These are phyloP conservation scores for Himalopsyche tibetana DNA, from an alignment of 2,888 invertebrate species.

Conservation along the genomic window DNA sequence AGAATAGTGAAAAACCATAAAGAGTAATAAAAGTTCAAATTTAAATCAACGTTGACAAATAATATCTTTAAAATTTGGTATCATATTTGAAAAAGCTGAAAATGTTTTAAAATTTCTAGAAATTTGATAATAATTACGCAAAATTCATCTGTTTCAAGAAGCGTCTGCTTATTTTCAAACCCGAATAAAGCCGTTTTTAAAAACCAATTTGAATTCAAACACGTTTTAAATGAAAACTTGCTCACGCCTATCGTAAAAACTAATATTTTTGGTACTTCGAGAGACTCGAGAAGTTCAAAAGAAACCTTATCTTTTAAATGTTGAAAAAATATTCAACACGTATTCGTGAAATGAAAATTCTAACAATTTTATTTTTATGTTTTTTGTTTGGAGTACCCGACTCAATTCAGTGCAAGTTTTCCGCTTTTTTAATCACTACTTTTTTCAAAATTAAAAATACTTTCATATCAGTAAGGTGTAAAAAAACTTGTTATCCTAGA, in stretches of 20 bases:
- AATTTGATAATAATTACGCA: too few species aligned
- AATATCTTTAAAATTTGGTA: too few species aligned
- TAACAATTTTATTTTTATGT: not conserved
- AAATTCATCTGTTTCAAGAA: not conserved
- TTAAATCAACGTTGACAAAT: too few species aligned
- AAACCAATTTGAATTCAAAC: conserved; percentile 41
- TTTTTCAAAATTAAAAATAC: too few species aligned
- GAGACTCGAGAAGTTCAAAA: conserved; percentile 12
- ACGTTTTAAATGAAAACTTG: conserved; percentile 43
- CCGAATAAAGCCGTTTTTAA: conserved; percentile 12
- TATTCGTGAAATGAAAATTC: not conserved
- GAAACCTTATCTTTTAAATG: conserved; percentile 42
- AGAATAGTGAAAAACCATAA: too few species aligned
- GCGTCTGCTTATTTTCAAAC: not conserved
- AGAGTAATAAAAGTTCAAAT: too few species aligned
- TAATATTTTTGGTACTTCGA: conserved; percentile 26
- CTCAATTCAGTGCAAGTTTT: too few species aligned
- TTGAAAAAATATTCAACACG: conserved; percentile 33
- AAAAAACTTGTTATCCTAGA: too few species aligned
- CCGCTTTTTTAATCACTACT: too few species aligned
- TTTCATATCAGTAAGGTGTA: too few species aligned
- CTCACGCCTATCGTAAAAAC: conserved; percentile 27
- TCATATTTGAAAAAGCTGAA: too few species aligned
- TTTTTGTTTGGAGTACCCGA: not conserved
- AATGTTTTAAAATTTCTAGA: too few species aligned